Base-by-base conservation (phyloP, 2,888 invertebrate species). In the Cancer borealis region DNA sequence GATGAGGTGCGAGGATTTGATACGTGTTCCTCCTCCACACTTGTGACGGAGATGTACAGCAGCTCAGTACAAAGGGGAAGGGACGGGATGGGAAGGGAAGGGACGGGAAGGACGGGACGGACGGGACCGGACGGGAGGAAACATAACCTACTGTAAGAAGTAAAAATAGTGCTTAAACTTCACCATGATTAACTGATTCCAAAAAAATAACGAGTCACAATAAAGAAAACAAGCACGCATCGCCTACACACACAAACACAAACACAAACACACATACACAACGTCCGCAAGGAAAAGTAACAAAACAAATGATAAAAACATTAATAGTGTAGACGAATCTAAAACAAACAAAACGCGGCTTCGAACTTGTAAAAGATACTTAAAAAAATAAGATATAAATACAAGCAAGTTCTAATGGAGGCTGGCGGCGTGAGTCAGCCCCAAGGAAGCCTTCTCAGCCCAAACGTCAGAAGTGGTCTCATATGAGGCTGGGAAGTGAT, bases 401-500 rank as follows among this genome's bases (percentile, higher is more conserved):
- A 30, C 26, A 79, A 2, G 12, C 10, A 30, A 30, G 30, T 30
- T 79, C 8, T 30, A 79, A 30, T 30, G 4, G 12, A 26, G 26
- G 8, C 30, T 6, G 26, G 8, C 30, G 30, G 30, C 30, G 79
- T 79, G 79, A 79, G 30, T 79, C 79, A 79, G 8, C 30, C 30
- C 4, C 54, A 54, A 54, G 17, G 30, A 30, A 30, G 26, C 79
- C 79, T 79, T 0, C 30, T 79, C 30, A 79, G 12, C 21, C 17
- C 12, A 21, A 21, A 30, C 26, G 8, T 3, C 30, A 30, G 26
- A 79, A 79, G 79, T 79, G 79, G 30, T 79, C 79, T 79, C 79
- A 79, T 79, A 79, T 79, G 79, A 10, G 79, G 30, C 30, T 30
- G 79, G 79, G 79, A 79, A 79, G 79, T 79, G 79, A 79, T 79